Evolutionary conservation across 1,140 invertebrate species (phyloP), one percentile per base, ranked within the genome.

Genomic region (Trachelipus rathkii): DNA sequence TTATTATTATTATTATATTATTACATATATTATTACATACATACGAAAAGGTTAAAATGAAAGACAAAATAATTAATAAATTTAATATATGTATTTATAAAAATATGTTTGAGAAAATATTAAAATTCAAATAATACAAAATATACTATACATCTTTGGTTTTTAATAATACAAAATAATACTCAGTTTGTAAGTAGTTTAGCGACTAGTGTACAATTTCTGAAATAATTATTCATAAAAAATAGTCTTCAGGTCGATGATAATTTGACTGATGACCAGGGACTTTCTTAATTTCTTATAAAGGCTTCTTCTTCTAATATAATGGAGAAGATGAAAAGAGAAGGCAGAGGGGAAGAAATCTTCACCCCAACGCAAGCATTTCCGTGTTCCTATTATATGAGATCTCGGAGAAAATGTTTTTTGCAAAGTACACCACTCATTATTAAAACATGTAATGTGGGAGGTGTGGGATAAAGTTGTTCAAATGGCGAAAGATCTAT

Each of bases 351-450:
- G 19, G 50, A 15, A 2, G 50, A 15, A 8, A 60, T 15, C 50
- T 60, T 60, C 2, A 60, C 8, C 3, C 50, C 50, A 15, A 60
- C 11, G 8, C 95, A 97, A 0, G 95, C 95, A 44, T 91, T 82
- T 98, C 95, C 71, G 93, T 89, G 84, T 99, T 96, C 85, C 98
- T 98, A 72, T 91, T 91, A 98, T 87, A 23, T 98, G 86, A 0
- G 95, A 97, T 95, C 98, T 98, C 46, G 96, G 88, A n/a, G 95
- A 97, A 86, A 99, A 98, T 2, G 96, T 85, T 98, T 98, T n/a
- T 90, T 92, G 87, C 97, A 98, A n/a, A n/a, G n/a, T n/a, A n/a
- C n/a, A n/a, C n/a, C n/a, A n/a, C n/a, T n/a, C n/a, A n/a, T n/a
- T n/a, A n/a, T n/a, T n/a, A n/a, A n/a, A n/a, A n/a, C n/a, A n/a